phyloP scores from a whole-genome alignment of 1,140 invertebrate species.

The Drosophila obscura region DNA sequence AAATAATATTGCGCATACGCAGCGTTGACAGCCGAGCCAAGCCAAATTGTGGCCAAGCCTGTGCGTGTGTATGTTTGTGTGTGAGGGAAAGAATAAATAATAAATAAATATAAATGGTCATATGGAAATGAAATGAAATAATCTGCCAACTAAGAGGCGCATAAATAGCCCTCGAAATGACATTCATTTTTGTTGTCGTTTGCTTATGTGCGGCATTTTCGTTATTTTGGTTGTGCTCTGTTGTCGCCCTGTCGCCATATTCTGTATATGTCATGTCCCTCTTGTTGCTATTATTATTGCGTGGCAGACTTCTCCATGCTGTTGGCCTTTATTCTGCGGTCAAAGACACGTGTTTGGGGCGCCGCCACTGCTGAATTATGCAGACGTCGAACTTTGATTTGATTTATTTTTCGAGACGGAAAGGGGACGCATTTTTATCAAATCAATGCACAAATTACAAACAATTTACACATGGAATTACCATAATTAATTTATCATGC shows the following conservation, averaged over 20 bases:
- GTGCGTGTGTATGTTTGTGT: slow-evolving; percentile 19
- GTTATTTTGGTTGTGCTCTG: slow-evolving; percentile 4
- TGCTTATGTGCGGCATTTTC: slow-evolving; percentile 67
- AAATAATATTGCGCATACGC: slow-evolving; percentile 66
- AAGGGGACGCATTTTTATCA: slow-evolving; percentile 52
- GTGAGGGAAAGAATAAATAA: slow-evolving; percentile 63
- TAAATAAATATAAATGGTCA: slow-evolving; percentile 73
- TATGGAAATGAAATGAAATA: slow-evolving; percentile 75
- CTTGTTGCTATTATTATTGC: slow-evolving; percentile 33
- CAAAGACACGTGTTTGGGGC: slow-evolving; percentile 67
- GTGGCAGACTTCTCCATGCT: neutral
- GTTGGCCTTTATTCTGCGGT: slow-evolving; percentile 52
- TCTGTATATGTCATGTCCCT: slow-evolving; percentile 47
- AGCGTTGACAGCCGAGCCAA: slow-evolving; percentile 43
- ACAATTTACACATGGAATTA: slow-evolving; percentile 71
- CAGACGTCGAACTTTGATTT: slow-evolving; percentile 67
- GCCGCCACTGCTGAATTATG: slow-evolving; percentile 62
- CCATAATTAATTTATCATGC: slow-evolving; percentile 73
- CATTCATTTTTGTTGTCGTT: slow-evolving; percentile 66
- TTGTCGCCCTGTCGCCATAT: slow-evolving; percentile 44
- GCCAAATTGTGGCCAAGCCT: slow-evolving; percentile 42
- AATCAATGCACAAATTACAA: slow-evolving; percentile 74
- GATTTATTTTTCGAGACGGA: slow-evolving; percentile 58
- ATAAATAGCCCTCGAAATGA: slow-evolving; percentile 78
- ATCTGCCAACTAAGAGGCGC: slow-evolving; percentile 77